phyloP scores from a whole-genome alignment of 2,888 invertebrate species.

The Leptinotarsa peninsularis region DNA sequence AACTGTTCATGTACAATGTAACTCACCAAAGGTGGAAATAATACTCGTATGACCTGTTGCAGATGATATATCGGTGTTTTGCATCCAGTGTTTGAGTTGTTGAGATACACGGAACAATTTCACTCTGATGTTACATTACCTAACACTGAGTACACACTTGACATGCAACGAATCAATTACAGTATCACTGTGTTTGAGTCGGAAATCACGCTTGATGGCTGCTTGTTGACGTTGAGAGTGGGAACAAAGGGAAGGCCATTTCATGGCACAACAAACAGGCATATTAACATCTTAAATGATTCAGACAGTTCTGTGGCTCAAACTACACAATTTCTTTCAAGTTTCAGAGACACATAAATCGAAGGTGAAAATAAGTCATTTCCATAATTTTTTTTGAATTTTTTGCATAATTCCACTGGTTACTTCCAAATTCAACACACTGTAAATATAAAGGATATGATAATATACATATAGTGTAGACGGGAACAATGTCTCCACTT shows the following conservation, averaged over 20 bases:
- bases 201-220: background rate
- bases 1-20: background rate
- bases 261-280: background rate
- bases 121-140: constrained; percentile 4
- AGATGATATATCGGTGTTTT: background rate
- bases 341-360: too few species aligned
- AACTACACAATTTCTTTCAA: too few species aligned
- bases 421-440: too few species aligned
- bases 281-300: background rate
- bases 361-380: too few species aligned
- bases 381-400: too few species aligned
- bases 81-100: background rate
- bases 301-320: too few species aligned
- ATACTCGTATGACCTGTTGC: background rate
- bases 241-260: constrained; percentile 1
- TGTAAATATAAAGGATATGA: too few species aligned
- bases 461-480: too few species aligned
- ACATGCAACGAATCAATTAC: constrained; percentile 1
- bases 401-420: too few species aligned
- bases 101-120: background rate
- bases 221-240: background rate
- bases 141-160: background rate
- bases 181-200: background rate
- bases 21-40: background rate
- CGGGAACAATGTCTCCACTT: too few species aligned